Evolutionary conservation across 1,140 invertebrate species (phyloP).

Genomic region (Drosophila lacteicornis): DNA sequence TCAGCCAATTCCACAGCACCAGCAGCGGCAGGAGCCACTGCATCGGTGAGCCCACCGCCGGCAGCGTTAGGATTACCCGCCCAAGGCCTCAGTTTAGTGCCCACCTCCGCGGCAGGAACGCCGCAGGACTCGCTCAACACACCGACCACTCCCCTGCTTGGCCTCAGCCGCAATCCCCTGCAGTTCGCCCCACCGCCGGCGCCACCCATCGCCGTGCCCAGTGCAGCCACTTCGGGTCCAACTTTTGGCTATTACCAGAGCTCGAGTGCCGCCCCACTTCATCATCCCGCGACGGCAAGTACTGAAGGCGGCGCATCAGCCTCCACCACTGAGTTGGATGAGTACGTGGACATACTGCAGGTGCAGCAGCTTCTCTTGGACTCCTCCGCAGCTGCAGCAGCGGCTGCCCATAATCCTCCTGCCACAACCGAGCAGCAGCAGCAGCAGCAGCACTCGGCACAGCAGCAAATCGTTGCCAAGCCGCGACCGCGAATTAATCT

Average conservation of each 20-base stretch:
- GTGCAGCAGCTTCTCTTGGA: conserved; percentile 86
- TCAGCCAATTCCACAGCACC: conserved; percentile 44
- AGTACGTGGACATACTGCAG: conserved; percentile 86
- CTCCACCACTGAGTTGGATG: conserved; percentile 76
- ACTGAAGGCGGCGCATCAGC: conserved; percentile 3
- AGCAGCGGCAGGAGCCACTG: conserved; percentile 3
- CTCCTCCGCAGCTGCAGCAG: conserved; percentile 72
- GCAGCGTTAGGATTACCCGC: conserved; percentile 2
- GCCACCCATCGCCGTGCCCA: conserved; percentile 48
- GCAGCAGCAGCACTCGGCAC: conserved; percentile 28
- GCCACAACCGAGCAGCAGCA: conserved; percentile 37
- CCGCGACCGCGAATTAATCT: conserved; percentile 79
- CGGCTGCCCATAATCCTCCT: conserved; percentile 40
- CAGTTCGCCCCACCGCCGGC: conserved; percentile 69
- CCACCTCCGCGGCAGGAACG: conserved; percentile 31
- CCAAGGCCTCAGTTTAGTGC: conserved; percentile 36
- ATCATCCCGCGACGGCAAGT: conserved; percentile 7
- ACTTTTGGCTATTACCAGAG: conserved; percentile 65
- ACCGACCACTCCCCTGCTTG: conserved; percentile 69
- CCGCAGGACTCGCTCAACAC: conserved; percentile 78
- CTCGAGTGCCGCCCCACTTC: conserved; percentile 9
- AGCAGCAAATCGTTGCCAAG: conserved; percentile 62
- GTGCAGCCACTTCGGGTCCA: conserved; percentile 19
- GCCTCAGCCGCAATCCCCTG: conserved; percentile 69
- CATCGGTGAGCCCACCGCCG: neutral